A percentile compares a stretch with the other conserved stretches of the same genome.
phyloP scores from a whole-genome alignment of 2,797 vertebrate genomes.

The Sciurus vulgaris region DNA sequence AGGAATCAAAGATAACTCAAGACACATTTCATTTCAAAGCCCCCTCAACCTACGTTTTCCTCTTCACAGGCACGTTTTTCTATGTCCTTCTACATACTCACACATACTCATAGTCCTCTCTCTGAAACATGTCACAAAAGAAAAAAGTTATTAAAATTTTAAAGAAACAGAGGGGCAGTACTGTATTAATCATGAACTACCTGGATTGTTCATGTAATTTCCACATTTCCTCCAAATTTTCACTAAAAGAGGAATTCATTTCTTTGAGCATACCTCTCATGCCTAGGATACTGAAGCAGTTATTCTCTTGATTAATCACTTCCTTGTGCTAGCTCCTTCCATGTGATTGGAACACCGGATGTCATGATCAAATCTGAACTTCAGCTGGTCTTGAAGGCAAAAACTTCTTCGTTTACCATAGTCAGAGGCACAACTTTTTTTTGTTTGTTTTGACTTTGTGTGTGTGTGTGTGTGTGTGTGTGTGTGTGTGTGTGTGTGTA shows the following conservation, averaged over 20 bases:
- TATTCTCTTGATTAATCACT: conserved; percentile 26
- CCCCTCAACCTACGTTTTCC: conserved; percentile 1
- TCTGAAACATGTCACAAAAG: conserved; percentile 51
- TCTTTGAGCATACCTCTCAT: not conserved
- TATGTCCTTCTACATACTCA: not conserved
- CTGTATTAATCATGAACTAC: conserved; percentile 9
- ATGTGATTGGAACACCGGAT: conserved; percentile 10
- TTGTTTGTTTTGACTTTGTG: too few species aligned
- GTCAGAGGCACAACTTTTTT: not conserved
- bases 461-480: too few species aligned
- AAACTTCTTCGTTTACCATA: not conserved
- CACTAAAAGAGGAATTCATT: not conserved
- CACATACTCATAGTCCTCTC: conserved; percentile 10
- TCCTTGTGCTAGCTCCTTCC: not conserved
- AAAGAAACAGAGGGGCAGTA: not conserved
- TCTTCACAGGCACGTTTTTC: conserved; percentile 60
- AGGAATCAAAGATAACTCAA: conserved; percentile 19
- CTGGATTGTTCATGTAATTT: conserved; percentile 26
- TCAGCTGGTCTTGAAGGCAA: not conserved
- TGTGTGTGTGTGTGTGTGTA: too few species aligned
- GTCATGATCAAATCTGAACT: conserved; percentile 4
- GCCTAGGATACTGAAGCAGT: not conserved
- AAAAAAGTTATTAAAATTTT: conserved; percentile 19
- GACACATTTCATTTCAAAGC: conserved; percentile 42
- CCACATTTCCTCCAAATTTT: not conserved